phyloP scores from a whole-genome alignment of 1,140 invertebrate genomes.

The Tetragnatha versicolor region DNA sequence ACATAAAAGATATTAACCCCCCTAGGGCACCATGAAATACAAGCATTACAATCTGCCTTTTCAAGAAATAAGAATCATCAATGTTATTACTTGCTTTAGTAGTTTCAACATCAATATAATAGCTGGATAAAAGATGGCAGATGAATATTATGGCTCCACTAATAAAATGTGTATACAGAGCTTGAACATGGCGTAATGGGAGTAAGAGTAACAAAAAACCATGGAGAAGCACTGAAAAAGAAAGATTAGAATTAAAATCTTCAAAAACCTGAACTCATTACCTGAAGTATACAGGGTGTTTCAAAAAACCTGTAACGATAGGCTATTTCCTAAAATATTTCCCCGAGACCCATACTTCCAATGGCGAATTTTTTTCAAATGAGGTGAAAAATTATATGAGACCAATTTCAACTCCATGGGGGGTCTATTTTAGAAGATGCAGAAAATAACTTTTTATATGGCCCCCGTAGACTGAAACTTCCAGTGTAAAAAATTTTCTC shows the following conservation, averaged over 20 bases:
- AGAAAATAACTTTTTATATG: too few species aligned
- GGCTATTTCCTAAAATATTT: too few species aligned
- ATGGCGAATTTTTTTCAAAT: too few species aligned
- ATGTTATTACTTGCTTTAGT: conserved; percentile 59
- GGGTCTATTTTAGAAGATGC: too few species aligned
- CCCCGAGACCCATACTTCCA: too few species aligned
- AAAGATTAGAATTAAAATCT: neutral
- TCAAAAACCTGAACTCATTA: too few species aligned
- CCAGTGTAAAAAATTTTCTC: too few species aligned
- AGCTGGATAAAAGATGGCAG: conserved; percentile 66
- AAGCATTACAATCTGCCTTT: conserved; percentile 63
- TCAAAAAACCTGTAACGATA: too few species aligned
- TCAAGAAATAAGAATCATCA: conserved; percentile 60
- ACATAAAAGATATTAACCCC: conserved; percentile 64
- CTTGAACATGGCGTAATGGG: conserved; percentile 66
- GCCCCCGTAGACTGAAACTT: too few species aligned
- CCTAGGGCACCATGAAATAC: conserved; percentile 65
- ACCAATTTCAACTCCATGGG: too few species aligned
- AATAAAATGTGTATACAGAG: conserved; percentile 68
- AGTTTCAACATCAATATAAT: conserved; percentile 63
- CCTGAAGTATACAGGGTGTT: too few species aligned
- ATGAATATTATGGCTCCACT: conserved; percentile 64
- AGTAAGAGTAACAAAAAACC: conserved; percentile 67
- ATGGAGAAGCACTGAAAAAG: conserved; percentile 66
- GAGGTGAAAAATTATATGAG: too few species aligned